A percentile compares a stretch with the other conserved stretches of the same genome.
Conservation (phyloP, 2,888 invertebrate species). For the Ecdyonurus torrentis region DNA sequence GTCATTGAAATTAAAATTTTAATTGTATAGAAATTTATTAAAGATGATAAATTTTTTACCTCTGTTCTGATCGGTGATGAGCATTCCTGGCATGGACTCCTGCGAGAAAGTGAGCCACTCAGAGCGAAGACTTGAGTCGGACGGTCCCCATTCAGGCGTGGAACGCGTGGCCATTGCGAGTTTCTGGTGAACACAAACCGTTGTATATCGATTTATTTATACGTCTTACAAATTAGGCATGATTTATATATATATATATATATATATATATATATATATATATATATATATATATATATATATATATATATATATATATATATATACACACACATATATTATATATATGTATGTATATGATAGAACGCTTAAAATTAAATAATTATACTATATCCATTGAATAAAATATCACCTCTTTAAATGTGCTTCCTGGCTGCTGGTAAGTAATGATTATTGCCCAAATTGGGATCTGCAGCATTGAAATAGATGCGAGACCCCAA, state of each 20-base stretch:
- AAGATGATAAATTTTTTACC: not conserved
- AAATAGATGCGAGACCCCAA: constrained; percentile 20
- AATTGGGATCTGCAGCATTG: constrained; percentile 21
- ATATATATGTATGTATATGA: too few species aligned
- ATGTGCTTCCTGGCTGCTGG: constrained; percentile 16
- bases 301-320: too few species aligned
- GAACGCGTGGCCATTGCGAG: constrained; percentile 23
- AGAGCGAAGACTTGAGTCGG: constrained; percentile 19
- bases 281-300: too few species aligned
- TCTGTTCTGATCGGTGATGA: not conserved
- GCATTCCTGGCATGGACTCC: not conserved
- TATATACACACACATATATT: too few species aligned
- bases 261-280: not conserved
- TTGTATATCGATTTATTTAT: not conserved
- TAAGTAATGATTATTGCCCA: constrained; percentile 19
- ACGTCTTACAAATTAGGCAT: not conserved
- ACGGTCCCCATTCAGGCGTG: constrained; percentile 41
- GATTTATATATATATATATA: not conserved
- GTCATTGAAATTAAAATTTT: not conserved
- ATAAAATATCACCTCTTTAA: too few species aligned
- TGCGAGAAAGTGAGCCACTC: constrained; percentile 8
- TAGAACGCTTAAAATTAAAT: too few species aligned
- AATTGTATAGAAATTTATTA: not conserved
- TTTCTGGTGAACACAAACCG: constrained; percentile 19
- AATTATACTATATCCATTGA: too few species aligned